Evolutionary conservation across 2,797 vertebrate species (phyloP).

Genomic region (Rhinichthys osculus): DNA sequence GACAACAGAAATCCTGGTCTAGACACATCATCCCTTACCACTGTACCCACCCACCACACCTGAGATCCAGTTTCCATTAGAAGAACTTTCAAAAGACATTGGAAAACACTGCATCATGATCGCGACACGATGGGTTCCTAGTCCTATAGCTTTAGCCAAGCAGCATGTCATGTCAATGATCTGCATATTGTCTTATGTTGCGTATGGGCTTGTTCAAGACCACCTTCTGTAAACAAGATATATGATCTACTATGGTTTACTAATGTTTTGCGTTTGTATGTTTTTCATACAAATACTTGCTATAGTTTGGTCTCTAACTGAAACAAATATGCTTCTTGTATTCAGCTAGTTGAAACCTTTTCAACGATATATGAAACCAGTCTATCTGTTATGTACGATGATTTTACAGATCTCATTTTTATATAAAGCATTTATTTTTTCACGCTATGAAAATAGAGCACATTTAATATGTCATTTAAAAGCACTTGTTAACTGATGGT

Average conservation of each 20-base stretch:
- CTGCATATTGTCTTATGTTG: neutral
- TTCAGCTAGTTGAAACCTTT: too few species aligned
- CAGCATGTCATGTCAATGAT: neutral
- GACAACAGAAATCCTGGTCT: too few species aligned
- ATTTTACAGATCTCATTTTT: constrained; percentile 2
- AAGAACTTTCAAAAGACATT: neutral
- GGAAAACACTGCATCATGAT: neutral
- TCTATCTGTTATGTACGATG: neutral
- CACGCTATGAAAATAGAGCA: neutral
- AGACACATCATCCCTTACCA: neutral
- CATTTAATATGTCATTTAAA: too few species aligned
- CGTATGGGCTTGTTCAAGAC: too few species aligned
- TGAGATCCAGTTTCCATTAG: neutral
- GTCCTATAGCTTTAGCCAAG: neutral
- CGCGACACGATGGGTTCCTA: neutral
- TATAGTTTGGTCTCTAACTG: too few species aligned
- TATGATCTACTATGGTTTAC: too few species aligned
- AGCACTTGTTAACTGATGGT: too few species aligned
- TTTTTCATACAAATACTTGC: too few species aligned
- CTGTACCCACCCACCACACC: neutral
- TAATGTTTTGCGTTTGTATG: too few species aligned
- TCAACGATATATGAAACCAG: too few species aligned
- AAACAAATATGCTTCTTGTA: too few species aligned
- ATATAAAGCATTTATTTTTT: neutral
- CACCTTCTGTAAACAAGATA: too few species aligned